These are phyloP conservation scores for Biston betularia DNA, from an alignment of 2,888 invertebrate species.

Conservation along the genomic window DNA sequence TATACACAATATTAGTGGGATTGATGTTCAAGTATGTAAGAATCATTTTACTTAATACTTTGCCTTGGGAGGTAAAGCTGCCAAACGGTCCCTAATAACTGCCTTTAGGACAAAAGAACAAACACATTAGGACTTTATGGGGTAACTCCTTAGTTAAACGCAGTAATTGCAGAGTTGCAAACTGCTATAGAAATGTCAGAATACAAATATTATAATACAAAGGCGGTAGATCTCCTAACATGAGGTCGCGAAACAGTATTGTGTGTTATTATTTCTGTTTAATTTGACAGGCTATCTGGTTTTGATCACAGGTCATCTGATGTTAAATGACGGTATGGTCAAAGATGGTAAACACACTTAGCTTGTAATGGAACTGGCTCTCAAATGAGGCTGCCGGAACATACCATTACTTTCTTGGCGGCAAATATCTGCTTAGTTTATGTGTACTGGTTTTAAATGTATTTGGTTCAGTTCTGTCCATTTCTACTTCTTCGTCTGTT, in stretches of 20 bases:
- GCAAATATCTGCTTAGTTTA: neutral
- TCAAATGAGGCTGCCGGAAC: no score
- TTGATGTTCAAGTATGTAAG: neutral
- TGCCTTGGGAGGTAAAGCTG: slow-evolving; percentile 25
- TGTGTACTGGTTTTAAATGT: neutral
- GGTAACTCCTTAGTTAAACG: slow-evolving; percentile 45
- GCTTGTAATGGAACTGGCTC: no score
- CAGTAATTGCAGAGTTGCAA: slow-evolving; percentile 28
- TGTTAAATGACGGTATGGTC: no score
- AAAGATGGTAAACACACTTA: no score
- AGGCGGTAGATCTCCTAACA: no score
- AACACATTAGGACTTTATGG: slow-evolving; percentile 62
- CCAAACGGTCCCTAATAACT: slow-evolving; percentile 67
- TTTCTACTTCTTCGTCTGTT: slow-evolving; percentile 3
- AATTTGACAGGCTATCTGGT: no score
- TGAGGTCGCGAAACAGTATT: no score
- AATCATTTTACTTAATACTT: slow-evolving; percentile 19
- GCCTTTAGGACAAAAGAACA: slow-evolving; percentile 74
- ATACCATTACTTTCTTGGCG: no score
- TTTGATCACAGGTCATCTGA: no score
- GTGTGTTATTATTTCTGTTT: no score
- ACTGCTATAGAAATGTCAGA: slow-evolving; percentile 34
- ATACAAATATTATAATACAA: no score
- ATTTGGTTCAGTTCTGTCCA: neutral
- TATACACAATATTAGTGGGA: no score